Percentiles rank a stretch among this genome's conserved stretches.
These are phyloP conservation scores for Aythya baeri DNA, from an alignment of 2,113 vertebrate species.

Conservation along the genomic window DNA sequence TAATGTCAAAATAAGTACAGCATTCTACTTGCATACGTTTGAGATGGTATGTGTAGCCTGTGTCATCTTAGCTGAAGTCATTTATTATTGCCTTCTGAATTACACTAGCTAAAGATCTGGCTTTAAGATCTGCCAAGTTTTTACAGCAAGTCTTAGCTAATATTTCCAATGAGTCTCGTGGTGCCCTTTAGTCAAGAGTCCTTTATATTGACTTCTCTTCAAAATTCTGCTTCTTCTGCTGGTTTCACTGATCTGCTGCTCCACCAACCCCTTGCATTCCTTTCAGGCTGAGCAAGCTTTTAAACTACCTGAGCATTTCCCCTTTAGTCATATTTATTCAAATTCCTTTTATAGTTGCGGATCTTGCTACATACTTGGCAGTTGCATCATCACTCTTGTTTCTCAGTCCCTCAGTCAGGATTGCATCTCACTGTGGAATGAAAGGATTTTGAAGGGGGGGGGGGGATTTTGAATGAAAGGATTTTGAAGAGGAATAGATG, in stretches of 20 bases:
- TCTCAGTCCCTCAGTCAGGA: neutral
- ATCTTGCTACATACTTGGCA: neutral
- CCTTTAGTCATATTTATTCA: neutral
- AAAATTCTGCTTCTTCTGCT: neutral
- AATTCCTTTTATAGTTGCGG: neutral
- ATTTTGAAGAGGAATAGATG: neutral
- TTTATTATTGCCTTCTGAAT: neutral
- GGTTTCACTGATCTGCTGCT: neutral
- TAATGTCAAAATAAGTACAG: neutral
- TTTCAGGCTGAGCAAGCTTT: neutral
- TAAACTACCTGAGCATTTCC: neutral
- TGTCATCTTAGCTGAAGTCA: neutral
- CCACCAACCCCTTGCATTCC: neutral
- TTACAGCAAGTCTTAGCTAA: neutral
- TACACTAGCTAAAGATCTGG: neutral
- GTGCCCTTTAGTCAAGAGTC: neutral
- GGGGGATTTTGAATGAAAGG: neutral
- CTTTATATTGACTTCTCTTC: neutral
- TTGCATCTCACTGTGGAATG: neutral
- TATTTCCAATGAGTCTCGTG: neutral
- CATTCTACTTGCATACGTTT: neutral
- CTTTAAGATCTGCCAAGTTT: neutral
- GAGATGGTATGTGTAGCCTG: neutral
- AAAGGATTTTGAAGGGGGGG: neutral
- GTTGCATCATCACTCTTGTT: neutral